Evolutionary conservation across 2,888 invertebrate genomes (phyloP).

Genomic region (Cynaeus angustus): DNA sequence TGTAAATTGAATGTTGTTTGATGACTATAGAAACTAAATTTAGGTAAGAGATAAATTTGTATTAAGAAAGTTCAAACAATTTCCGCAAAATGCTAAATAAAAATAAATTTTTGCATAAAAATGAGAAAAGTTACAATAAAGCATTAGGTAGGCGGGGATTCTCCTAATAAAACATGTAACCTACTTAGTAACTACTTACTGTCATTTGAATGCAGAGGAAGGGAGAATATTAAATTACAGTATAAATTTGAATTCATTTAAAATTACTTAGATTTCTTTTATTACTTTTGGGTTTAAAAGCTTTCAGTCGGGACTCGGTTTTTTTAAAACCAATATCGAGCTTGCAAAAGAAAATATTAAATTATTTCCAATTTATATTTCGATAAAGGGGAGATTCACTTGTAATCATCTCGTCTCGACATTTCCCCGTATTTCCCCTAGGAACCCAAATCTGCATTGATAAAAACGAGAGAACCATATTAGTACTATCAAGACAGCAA

Average conservation of each 20-base stretch:
- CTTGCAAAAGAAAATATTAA: constrained; percentile 43
- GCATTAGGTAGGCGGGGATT: constrained; percentile 45
- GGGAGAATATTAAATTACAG: constrained; percentile 57
- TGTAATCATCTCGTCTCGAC: constrained; percentile 31
- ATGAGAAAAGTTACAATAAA: constrained; percentile 55
- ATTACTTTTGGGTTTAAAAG: constrained; percentile 54
- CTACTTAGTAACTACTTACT: constrained; percentile 57
- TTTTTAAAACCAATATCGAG: constrained; percentile 40
- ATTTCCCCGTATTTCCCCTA: constrained; percentile 34
- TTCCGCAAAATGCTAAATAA: constrained; percentile 41
- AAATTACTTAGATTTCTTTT: constrained; percentile 56
- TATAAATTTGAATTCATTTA: constrained; percentile 58
- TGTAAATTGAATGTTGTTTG: background rate
- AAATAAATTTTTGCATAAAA: constrained; percentile 54
- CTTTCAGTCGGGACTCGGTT: constrained; percentile 31
- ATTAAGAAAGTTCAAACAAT: constrained; percentile 35
- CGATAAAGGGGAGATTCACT: constrained; percentile 32
- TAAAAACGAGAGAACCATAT: constrained; percentile 20
- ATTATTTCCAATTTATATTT: constrained; percentile 42
- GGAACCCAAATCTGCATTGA: constrained; percentile 30
- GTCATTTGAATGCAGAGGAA: constrained; percentile 54
- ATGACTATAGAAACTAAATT: constrained; percentile 34
- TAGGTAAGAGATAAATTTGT: constrained; percentile 19
- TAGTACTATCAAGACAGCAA: constrained; percentile 14
- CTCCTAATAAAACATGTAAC: constrained; percentile 55